phyloP scores from a whole-genome alignment of 1,140 invertebrate genomes.

The Acarapis woodi region DNA sequence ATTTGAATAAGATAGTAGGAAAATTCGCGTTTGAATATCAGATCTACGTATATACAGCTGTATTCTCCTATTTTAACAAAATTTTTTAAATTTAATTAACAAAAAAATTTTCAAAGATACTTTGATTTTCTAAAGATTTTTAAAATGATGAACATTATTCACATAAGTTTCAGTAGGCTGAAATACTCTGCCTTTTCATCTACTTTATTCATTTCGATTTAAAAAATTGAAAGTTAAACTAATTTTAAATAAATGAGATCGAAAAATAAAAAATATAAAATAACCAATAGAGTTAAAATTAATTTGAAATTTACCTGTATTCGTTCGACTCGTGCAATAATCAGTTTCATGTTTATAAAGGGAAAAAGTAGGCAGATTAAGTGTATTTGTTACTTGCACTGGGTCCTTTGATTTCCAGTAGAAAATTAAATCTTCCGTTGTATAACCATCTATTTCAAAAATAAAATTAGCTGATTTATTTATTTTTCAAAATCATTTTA shows the following conservation, averaged over 20 bases:
- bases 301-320: slow-evolving; percentile 40
- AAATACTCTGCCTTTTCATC: no score
- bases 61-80: not conserved
- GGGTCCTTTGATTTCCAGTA: slow-evolving; percentile 75
- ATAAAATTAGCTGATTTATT: no score
- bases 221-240: not conserved
- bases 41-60: slow-evolving; percentile 3
- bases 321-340: slow-evolving; percentile 82
- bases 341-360: slow-evolving; percentile 66
- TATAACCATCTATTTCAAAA: slow-evolving; percentile 69
- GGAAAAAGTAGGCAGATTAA: slow-evolving; percentile 69
- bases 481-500: no score
- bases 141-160: not conserved
- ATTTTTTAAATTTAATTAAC: not conserved
- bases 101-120: not conserved
- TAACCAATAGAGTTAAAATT: slow-evolving; percentile 19
- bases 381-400: slow-evolving; percentile 54
- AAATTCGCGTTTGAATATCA: slow-evolving; percentile 19
- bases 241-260: not conserved
- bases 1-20: slow-evolving; percentile 22
- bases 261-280: not conserved
- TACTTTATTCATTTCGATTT: not conserved
- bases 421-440: slow-evolving; percentile 70
- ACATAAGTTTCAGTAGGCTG: no score
- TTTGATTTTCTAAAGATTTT: no score